Percentiles rank a stretch among this genome's conserved stretches.
phyloP scores from a whole-genome alignment of 2,797 vertebrate genomes.

The Leontopithecus rosalia region DNA sequence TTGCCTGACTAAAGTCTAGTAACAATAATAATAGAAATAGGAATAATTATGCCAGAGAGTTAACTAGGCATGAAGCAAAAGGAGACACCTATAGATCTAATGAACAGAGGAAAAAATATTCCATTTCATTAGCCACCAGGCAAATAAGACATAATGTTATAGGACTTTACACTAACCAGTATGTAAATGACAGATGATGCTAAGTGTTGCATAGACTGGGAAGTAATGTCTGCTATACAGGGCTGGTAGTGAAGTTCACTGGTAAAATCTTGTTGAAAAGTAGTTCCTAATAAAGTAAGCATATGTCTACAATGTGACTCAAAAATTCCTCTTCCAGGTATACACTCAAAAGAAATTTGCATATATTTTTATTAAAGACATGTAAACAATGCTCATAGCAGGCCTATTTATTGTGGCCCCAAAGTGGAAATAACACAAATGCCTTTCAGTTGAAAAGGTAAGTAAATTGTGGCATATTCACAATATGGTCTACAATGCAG shows the following conservation, averaged over 20 bases:
- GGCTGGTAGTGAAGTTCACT: background rate
- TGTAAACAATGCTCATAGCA: background rate
- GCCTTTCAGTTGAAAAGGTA: background rate
- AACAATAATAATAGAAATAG: background rate
- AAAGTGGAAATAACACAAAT: background rate
- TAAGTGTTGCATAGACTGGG: rapidly evolving
- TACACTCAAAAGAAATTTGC: background rate
- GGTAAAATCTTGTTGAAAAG: background rate
- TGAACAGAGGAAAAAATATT: background rate
- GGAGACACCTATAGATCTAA: background rate
- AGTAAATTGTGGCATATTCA: background rate
- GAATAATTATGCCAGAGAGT: background rate
- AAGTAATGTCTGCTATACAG: background rate
- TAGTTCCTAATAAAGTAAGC: background rate
- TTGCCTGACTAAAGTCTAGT: background rate
- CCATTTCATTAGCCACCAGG: background rate
- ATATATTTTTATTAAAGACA: background rate
- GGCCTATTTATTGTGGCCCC: background rate
- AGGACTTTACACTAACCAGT: background rate
- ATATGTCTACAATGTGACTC: background rate
- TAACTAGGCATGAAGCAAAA: background rate
- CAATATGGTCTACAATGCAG: background rate
- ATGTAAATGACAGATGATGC: background rate
- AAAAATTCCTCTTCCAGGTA: background rate
- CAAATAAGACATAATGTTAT: background rate